Base-by-base conservation (phyloP, 1,140 invertebrate genomes). In the Bombus affinis region DNA sequence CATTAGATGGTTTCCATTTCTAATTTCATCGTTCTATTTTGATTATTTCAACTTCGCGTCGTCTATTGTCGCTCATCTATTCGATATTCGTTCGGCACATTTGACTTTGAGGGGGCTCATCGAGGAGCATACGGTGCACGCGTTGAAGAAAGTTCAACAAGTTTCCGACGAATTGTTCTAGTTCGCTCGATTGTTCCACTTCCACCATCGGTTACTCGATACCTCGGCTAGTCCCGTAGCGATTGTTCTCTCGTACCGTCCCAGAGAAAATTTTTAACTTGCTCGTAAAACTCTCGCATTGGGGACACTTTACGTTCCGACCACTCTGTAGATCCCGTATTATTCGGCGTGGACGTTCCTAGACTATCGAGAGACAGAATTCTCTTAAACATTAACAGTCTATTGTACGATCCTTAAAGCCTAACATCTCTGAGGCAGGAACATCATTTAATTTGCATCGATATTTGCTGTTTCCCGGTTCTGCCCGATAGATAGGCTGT, bases 131-230 rank as follows among this genome's bases (percentile, higher is more conserved):
- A 85, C 53, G 12, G 65, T 44, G 39, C 32, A 6, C 78, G 37
- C 59, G 72, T 66, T 74, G 84, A 89, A 86, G 88, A 89, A 89
- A 89, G 87, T 89, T 89, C 75, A 86, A 83, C 87, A 89, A 89
- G 87, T 89, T 86, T 82, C 86, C 88, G 66, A 89, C 77, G 88
- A 85, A 89, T 88, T 85, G 87, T 88, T 88, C 57, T 42, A 81
- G 83, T 78, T 85, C 35, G 62, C 68, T 59, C 74, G 53, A 86
- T 89, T 75, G 87, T 89, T 62, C 53, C 18, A 59, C 28, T 42
- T 80, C 70, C 37, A 62, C 44, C 62, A 89, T 82, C 68, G 66
- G 25, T 62, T 65, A 68, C 68, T 75, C 79, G 75, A 86, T 77
- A 22, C 76, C 66, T 62, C 73, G 53, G 44, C 18, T 4, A n/a